Base-by-base conservation (phyloP, 2,113 vertebrate genomes). In the Leucopsar rothschildi region DNA sequence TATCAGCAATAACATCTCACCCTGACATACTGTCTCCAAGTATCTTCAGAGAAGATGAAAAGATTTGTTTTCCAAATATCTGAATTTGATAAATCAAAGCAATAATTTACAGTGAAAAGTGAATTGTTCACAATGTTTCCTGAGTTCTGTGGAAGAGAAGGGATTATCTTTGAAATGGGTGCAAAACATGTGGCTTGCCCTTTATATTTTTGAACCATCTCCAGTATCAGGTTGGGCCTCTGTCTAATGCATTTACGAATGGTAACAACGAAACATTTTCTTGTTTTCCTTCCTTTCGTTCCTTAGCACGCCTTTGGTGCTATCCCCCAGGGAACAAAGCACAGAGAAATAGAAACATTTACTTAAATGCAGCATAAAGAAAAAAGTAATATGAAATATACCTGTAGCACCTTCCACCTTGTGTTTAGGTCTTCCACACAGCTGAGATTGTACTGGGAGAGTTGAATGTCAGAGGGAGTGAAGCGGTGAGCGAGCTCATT, bases 331-430 rank as follows among this genome's bases (percentile, higher is more conserved):
- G 18, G 25, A 25, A 47, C 31, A 73, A 88, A 55, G n/a, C 21
- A 70, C 22, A 69, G 15, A 70, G n/a, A 39, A 70, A 70, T 1
- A 42, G 53, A 72, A 56, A 59, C 13, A 53, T 31, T 52, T 76
- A 56, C 16, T n/a, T 50, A 68, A 81, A 31, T 10, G 37, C 7
- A 56, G 28, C 20, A 73, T 71, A 55, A 39, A 61, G 22, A 31
- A 55, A 66, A 66, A 77, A 61, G 5, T 59, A 0, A 44, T 9
- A 52, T 23, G 13, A 59, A 44, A 35, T 61, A 65, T 99, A 99
- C 99, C 98, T 99, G 99, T 19, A 99, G 98, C 95, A 98, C 97
- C 84, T 98, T 99, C 99, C 99, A 99, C 91, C 99, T 98, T 11
- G 97, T 98, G 96, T 99, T 99, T 79, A 99, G 98, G 73, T 99